Base-by-base conservation (phyloP, 2,113 vertebrate genomes). In the Alosa alosa region DNA sequence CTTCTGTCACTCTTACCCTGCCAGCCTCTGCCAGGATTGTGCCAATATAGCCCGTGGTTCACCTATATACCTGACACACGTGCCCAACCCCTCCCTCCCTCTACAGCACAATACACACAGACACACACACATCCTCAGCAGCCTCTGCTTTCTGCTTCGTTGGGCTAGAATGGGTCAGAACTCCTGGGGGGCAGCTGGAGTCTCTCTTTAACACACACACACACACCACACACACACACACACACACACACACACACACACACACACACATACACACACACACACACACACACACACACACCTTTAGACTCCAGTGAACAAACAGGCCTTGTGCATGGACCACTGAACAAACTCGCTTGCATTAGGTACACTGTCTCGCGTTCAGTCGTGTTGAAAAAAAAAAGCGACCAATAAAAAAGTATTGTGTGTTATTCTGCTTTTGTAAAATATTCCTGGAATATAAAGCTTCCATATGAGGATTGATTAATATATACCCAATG, bases 1-100 rank as follows among this genome's bases (percentile, higher is more conserved):
- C 64, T 45, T 68, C 57, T 36, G 13, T 60, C 83, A 60, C 52
- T 68, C 83, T 64, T 6, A 88, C 49, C 13, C 6, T 78, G 52
- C 83, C 84, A 81, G 88, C 87, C 87, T 85, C 86, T 83, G 83
- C 60, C 86, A 45, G 31, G 85, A 72, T 88, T 6, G 97, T 97
- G 96, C 91, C 47, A 89, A 84, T 36, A 39, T 15, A 78, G 31
- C 31, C 64, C 64, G n/a, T 72, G 72, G 86, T 89, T 84, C 87
- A 87, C 72, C 83, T 89, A 83, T 39, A 46, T 72, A 84, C 82
- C 57, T 88, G 18, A 60, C 31, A 57, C 82, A 82, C 22, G 22
- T 78, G 72, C 20, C 20, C 31, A 36, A 36, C 49, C 82, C 20
- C 39, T 6, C 81, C 9, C 18, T 31, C 10, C 72, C 25, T 25